Base-by-base conservation (phyloP, 1,140 invertebrate genomes). In the Sitodiplosis mosellana region DNA sequence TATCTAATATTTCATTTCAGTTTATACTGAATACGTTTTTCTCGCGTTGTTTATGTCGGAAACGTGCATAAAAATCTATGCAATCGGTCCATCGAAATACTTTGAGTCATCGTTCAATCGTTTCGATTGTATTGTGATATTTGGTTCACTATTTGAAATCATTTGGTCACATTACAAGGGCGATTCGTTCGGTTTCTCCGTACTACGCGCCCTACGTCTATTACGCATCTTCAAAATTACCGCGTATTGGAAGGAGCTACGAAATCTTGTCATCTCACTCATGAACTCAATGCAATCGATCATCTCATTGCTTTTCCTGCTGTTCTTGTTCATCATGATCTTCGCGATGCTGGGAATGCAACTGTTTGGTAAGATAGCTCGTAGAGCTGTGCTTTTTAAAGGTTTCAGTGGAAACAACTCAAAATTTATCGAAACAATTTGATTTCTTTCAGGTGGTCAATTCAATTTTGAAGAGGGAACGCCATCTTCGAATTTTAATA, bases 311-410 rank as follows among this genome's bases (percentile, higher is more conserved):
- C 73, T 99, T 71, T 99, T 99, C 77, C 86, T 99, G 60, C 87
- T 99, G 66, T 99, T 99, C 80, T 80, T 99, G 69, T 99, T 99
- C 80, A 99, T 99, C 67, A 84, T 99, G 54, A 99, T 99, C 69
- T 99, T 99, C 69, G 96, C 96, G 57, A 76, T 99, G 59, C 82
- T 99, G 54, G 96, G 96, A 54, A 99, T 99, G 96, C 95, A 99
- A 73, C 76, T 99, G 36, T 99, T 99, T 27, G 27, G 27, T n/a
- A n/a, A n/a, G n/a, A n/a, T n/a, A n/a, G n/a, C n/a, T n/a, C n/a
- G n/a, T n/a, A n/a, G n/a, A n/a, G n/a, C n/a, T n/a, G n/a, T n/a
- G n/a, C n/a, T n/a, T n/a, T n/a, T n/a, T n/a, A n/a, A n/a, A n/a
- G n/a, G n/a, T n/a, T n/a, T n/a, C n/a, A n/a, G n/a, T n/a, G n/a